Evolutionary conservation across 1,140 invertebrate genomes (phyloP), one percentile per base, ranked within the genome.

Genomic region (Leptinotarsa defecta): DNA sequence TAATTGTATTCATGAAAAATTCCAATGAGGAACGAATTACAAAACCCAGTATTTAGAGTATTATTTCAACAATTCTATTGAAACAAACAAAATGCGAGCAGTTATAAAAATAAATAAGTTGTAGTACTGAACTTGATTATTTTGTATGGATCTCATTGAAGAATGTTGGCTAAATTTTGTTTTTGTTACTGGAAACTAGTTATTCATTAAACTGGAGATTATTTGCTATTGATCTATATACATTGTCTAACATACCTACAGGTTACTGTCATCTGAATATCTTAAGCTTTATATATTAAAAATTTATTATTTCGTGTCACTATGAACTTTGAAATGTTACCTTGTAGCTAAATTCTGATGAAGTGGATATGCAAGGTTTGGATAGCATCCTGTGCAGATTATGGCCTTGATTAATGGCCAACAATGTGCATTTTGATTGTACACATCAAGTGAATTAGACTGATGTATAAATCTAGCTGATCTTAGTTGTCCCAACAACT

Each of bases 371-470:
- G 95, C 93, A 27, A 98, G 86, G 81, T 96, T 95, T 1, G 96
- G 96, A 87, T 97, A 98, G 34, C 94, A 87, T 3, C 96, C 96
- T 34, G 92, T 93, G 68, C 92, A 91, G 4, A 99, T 83, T 4
- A 95, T 94, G 3, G 95, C 96, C 86, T 98, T 98, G 0, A 98
- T 93, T 15, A 97, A 90, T 17, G 94, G 91, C 96, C 96, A 98
- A 85, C 94, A 95, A 80, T 94, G 92, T 1, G 96, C 95, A 86
- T 97, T 95, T 0, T 88, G 85, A 87, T 98, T 98, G 4, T 94
- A 87, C 78, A 92, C 91, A 78, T 91, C 87, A 34, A 96, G 92
- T 19, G 71, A 71, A 27, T 95, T 0, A 88, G 85, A 87, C 96
- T 98, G 86, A 77, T 92, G 92, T 1, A 99, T 91, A 81, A 98